Base-by-base conservation (phyloP, 2,888 invertebrate genomes). In the Andricus curvator region DNA sequence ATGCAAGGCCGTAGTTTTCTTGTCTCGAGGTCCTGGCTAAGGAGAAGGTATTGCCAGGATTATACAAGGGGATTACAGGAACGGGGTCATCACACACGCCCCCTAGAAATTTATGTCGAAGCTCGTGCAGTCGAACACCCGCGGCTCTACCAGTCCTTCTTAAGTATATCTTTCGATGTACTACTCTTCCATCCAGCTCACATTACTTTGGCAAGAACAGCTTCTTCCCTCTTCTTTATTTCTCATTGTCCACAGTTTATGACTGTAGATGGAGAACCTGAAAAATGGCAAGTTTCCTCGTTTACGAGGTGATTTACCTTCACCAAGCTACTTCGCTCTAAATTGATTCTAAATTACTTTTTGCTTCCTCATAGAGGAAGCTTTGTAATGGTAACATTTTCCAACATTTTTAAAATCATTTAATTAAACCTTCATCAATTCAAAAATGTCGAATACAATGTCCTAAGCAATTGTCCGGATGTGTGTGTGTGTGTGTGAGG, bases 11-110 rank as follows among this genome's bases (percentile, higher is more conserved):
- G 81, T 77, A 81, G 78, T 78, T 82, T 83, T 82, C 82, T 81
- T 81, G 79, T 78, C 81, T 77, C 41, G 78, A 77, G 77, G 83
- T 83, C 84, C 81, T 48, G 82, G 80, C 81, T 88, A 89, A 90
- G 89, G 86, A 88, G 87, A 89, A 90, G 87, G 85, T 88, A 90
- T 90, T 87, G 88, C 88, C 84, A 80, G 88, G 88, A 89, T 90
- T 88, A 88, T 86, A 88, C 88, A 87, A 86, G 82, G 86, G 90
- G 88, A 90, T 90, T 90, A 90, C 87, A 84, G 86, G 86, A 87
- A 88, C 85, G 84, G 83, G 88, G 88, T 87, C 85, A 86, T 86
- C 82, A 80, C 82, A 80, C 84, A 80, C 84, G 83, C 81, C 81
- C 79, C 81, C 84, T 80, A 78, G 80, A 88, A 89, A 90, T 89